Conservation (phyloP, 2,113 vertebrate genomes). For the Callipepla squamata region DNA sequence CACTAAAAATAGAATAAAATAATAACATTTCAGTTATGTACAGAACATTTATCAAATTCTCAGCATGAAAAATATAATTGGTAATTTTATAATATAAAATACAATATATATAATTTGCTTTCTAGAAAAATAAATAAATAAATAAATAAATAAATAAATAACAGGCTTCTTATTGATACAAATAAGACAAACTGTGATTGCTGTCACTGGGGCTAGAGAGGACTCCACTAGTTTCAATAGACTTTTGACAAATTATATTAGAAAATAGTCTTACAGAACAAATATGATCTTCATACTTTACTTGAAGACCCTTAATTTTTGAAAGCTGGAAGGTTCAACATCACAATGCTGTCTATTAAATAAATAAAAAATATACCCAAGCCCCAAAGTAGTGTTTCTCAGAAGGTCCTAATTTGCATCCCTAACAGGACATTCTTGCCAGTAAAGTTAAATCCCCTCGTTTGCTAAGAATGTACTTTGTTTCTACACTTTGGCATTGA, state of each 20-base stretch:
- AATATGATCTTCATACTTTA: neutral
- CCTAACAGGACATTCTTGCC: neutral
- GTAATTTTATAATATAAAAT: neutral
- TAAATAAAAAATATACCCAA: neutral
- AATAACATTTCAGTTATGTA: slow-evolving; percentile 1
- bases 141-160: neutral
- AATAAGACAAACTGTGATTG: neutral
- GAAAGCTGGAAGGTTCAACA: neutral
- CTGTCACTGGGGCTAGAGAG: neutral
- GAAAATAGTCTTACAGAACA: neutral
- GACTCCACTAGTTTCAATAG: neutral
- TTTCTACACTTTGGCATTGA: neutral
- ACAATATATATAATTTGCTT: neutral
- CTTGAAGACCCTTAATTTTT: neutral
- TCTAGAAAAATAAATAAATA: neutral
- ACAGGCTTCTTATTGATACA: neutral
- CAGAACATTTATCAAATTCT: neutral
- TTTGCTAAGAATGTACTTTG: neutral
- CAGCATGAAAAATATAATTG: neutral
- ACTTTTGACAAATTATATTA: neutral
- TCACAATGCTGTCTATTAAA: neutral
- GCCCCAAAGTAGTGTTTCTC: neutral
- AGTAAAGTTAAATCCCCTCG: neutral
- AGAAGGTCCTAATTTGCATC: neutral
- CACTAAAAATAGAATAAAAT: neutral